Conservation (phyloP, 1,140 invertebrate genomes). For the Monochamus saltuarius region DNA sequence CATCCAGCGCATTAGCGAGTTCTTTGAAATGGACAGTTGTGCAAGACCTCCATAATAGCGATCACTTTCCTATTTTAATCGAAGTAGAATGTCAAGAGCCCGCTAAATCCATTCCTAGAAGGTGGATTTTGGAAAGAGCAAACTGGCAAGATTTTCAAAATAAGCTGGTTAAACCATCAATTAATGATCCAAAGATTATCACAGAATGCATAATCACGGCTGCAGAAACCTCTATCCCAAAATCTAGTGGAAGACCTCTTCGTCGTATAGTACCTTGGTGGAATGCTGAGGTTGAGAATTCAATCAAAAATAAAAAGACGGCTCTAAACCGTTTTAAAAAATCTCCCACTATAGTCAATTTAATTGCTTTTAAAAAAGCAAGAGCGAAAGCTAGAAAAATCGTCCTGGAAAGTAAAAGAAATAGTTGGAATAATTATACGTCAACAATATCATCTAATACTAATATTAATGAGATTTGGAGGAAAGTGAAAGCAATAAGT, state of each 20-base stretch:
- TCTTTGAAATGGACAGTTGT: constrained; percentile 3
- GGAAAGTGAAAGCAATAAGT: not conserved
- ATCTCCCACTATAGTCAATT: not conserved
- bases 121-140: not conserved
- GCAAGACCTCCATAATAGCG: not conserved
- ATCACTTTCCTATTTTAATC: constrained; percentile 14
- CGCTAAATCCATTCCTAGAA: not conserved
- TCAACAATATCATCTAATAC: not conserved
- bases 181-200: not conserved
- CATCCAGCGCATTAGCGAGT: not conserved
- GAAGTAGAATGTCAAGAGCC: not conserved
- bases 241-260: not conserved
- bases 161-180: not conserved
- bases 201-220: not conserved
- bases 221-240: not conserved
- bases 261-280: constrained; percentile 11
- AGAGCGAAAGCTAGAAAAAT: not conserved
- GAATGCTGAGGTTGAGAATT: not conserved
- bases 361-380: not conserved
- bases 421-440: not conserved
- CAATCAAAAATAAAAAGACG: not conserved
- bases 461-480: not conserved
- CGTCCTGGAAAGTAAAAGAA: too few relatives aligned
- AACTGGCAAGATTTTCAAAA: not conserved
- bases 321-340: not conserved